phyloP scores from a whole-genome alignment of 2,797 vertebrate genomes.

The Paedocypris micromegethes region DNA sequence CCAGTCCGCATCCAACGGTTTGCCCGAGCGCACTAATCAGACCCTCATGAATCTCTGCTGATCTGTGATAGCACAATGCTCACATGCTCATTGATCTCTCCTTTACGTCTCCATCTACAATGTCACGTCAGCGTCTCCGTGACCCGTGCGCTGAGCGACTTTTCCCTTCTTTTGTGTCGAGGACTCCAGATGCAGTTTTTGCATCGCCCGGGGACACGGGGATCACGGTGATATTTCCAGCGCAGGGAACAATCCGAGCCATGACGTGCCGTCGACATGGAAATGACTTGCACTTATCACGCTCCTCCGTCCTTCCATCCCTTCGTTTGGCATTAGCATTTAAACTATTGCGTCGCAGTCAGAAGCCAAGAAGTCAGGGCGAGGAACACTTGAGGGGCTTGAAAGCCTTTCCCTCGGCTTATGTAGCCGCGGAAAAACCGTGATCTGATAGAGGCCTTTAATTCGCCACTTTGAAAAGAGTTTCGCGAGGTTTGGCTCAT shows the following conservation, averaged over 20 bases:
- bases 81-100: conserved; percentile 23
- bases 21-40: conserved; percentile 32
- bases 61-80: background rate
- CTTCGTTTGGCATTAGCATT: conserved; percentile 63
- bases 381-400: conserved; percentile 34
- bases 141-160: conserved; percentile 51
- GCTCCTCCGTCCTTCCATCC: conserved; percentile 52
- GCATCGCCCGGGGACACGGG: conserved; percentile 35
- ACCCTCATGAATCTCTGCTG: no score
- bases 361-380: conserved; percentile 49
- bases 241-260: conserved; percentile 22
- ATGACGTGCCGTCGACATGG: conserved; percentile 47
- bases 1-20: background rate
- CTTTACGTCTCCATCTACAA: conserved; percentile 15
- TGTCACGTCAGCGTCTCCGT: conserved; percentile 39
- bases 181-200: conserved; percentile 16
- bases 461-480: conserved; percentile 61
- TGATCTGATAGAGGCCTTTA: conserved; percentile 66
- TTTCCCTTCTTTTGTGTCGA: conserved; percentile 38
- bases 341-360: conserved; percentile 56
- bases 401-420: conserved; percentile 45
- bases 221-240: conserved; percentile 35
- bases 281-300: conserved; percentile 63
- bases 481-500: conserved; percentile 57
- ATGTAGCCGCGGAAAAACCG: conserved; percentile 49